Conservation (phyloP, 2,113 vertebrate genomes). For the Hymenochirus boettgeri region DNA sequence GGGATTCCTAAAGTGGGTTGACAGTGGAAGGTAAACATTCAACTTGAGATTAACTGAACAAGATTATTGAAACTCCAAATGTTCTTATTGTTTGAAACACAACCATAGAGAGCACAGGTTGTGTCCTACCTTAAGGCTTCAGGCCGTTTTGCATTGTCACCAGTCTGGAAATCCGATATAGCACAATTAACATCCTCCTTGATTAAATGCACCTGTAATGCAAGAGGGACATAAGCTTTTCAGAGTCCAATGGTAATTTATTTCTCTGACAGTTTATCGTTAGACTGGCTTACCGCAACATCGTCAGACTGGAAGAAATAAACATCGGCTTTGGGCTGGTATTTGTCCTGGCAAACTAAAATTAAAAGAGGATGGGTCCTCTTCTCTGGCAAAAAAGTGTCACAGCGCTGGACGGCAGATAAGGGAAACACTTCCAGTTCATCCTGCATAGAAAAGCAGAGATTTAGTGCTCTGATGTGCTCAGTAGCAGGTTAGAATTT, state of each 20-base stretch:
- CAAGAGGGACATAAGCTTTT: not conserved
- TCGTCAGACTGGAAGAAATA: slow-evolving; percentile 75
- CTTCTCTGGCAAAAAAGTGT: slow-evolving; percentile 57
- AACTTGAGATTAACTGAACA: too few species aligned
- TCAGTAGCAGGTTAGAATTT: too few species aligned
- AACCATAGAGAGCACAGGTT: too few species aligned
- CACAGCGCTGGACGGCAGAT: slow-evolving; percentile 65
- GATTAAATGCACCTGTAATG: slow-evolving; percentile 66
- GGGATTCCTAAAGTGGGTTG: too few species aligned
- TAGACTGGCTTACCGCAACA: slow-evolving; percentile 58
- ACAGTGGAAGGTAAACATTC: too few species aligned
- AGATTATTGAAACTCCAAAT: too few species aligned
- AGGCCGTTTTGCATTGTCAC: slow-evolving; percentile 47
- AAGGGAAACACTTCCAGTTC: slow-evolving; percentile 70
- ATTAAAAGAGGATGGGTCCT: slow-evolving; percentile 65
- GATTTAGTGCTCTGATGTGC: too few species aligned
- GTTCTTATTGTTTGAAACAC: too few species aligned
- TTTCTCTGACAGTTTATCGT: not conserved
- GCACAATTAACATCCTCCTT: slow-evolving; percentile 63
- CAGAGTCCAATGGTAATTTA: not conserved
- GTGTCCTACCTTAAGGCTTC: slow-evolving; percentile 62
- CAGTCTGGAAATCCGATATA: slow-evolving; percentile 57
- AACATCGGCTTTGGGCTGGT: slow-evolving; percentile 66
- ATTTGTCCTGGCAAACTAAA: slow-evolving; percentile 65
- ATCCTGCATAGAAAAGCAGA: slow-evolving; percentile 55